phyloP scores from a whole-genome alignment of 2,888 invertebrate species.

The Diplolepis rosae region DNA sequence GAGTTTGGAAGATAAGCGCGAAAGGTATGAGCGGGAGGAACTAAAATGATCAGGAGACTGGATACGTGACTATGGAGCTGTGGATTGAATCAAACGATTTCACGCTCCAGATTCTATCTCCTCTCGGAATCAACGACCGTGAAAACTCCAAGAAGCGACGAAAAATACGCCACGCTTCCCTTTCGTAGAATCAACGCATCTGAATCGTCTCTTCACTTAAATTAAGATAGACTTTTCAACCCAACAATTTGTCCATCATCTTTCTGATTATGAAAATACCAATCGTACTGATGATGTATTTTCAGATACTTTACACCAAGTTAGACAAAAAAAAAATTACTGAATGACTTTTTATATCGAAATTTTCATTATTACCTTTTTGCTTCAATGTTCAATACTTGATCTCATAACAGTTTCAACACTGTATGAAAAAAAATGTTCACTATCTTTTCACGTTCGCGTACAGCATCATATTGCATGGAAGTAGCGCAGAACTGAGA shows the following conservation, averaged over 20 bases:
- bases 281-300: too few species aligned
- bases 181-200: not conserved
- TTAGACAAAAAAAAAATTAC: too few species aligned
- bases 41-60: slow-evolving; percentile 29
- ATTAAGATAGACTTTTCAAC: not conserved
- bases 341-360: too few species aligned
- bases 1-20: slow-evolving; percentile 14
- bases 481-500: not conserved
- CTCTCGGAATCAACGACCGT: slow-evolving; percentile 24
- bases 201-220: not conserved
- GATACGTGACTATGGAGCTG: slow-evolving; percentile 62
- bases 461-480: not conserved
- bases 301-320: too few species aligned
- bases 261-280: too few species aligned
- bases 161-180: slow-evolving; percentile 2
- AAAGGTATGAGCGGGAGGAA: slow-evolving; percentile 14
- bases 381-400: too few species aligned
- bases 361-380: too few species aligned
- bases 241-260: not conserved
- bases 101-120: slow-evolving; percentile 66
- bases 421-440: too few species aligned
- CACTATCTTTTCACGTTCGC: not conserved
- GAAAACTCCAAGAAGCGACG: slow-evolving; percentile 28
- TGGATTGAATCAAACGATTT: slow-evolving; percentile 71
- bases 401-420: too few species aligned